phyloP scores from a whole-genome alignment of 2,888 invertebrate genomes.

The Tinea semifulvella region DNA sequence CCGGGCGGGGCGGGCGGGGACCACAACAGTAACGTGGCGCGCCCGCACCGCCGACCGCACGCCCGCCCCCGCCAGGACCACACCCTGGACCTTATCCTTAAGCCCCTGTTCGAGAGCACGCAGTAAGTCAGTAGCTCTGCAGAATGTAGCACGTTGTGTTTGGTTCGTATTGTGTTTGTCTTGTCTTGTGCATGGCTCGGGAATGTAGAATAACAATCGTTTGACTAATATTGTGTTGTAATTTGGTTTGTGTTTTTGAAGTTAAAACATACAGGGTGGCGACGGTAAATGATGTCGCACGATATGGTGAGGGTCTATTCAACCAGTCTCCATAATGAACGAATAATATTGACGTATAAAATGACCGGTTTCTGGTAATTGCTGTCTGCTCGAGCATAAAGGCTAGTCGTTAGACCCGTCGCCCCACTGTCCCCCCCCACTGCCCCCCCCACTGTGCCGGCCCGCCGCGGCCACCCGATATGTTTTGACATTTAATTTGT shows the following conservation, averaged over 20 bases:
- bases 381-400: too few species aligned
- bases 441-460: too few species aligned
- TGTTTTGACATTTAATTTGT: not conserved
- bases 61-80: slow-evolving; percentile 52
- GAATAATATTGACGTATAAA: too few species aligned
- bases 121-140: slow-evolving; percentile 62
- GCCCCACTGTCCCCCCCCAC: too few species aligned
- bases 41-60: slow-evolving; percentile 33
- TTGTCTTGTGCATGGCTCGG: slow-evolving; percentile 40
- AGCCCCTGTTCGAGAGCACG: slow-evolving; percentile 67
- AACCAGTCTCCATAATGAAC: too few species aligned
- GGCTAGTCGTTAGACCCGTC: too few species aligned
- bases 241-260: not conserved
- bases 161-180: slow-evolving; percentile 19
- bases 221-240: slow-evolving; percentile 35
- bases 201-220: slow-evolving; percentile 34
- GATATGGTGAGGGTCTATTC: too few species aligned
- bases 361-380: too few species aligned
- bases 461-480: too few species aligned
- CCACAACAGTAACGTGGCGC: slow-evolving; percentile 23
- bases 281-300: too few species aligned
- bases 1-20: slow-evolving; percentile 25
- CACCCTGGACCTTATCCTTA: slow-evolving; percentile 66
- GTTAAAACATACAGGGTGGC: too few species aligned
- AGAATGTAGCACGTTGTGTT: slow-evolving; percentile 23